phyloP scores from a whole-genome alignment of 2,797 vertebrate species.

The Enteromius argenteus region DNA sequence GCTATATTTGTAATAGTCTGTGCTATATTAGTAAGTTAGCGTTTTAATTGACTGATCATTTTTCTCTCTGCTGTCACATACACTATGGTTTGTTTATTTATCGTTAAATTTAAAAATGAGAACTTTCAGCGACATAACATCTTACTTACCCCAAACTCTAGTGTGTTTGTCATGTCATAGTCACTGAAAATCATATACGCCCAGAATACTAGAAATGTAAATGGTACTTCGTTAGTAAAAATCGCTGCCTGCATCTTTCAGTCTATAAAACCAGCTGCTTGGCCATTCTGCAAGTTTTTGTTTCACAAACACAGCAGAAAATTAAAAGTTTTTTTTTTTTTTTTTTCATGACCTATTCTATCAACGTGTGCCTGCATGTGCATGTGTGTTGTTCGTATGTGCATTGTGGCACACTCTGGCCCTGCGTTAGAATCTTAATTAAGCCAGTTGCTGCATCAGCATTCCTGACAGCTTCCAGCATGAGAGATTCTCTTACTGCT shows the following conservation, averaged over 20 bases:
- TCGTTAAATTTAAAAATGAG: no score
- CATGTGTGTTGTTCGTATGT: not conserved
- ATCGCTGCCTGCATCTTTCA: not conserved
- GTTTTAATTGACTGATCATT: not conserved
- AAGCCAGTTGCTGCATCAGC: conserved; percentile 47
- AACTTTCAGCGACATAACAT: not conserved
- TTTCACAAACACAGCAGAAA: not conserved
- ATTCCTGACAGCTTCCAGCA: conserved; percentile 41
- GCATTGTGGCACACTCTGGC: not conserved
- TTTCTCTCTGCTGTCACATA: not conserved
- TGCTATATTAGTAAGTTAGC: not conserved
- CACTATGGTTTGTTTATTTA: not conserved
- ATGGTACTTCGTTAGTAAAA: not conserved
- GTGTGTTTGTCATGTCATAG: not conserved
- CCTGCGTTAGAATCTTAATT: conserved; percentile 31
- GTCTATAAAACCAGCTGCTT: not conserved
- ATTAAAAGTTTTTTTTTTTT: not conserved
- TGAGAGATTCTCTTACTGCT: conserved; percentile 48
- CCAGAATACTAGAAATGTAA: not conserved
- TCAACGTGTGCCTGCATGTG: not conserved
- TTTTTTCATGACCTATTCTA: not conserved
- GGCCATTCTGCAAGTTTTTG: not conserved
- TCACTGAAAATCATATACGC: not conserved
- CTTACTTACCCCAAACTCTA: not conserved
- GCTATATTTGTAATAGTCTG: not conserved